These are phyloP conservation scores for Silurus lanzhouensis DNA, from an alignment of 2,797 vertebrate genomes.

Conservation along the genomic window DNA sequence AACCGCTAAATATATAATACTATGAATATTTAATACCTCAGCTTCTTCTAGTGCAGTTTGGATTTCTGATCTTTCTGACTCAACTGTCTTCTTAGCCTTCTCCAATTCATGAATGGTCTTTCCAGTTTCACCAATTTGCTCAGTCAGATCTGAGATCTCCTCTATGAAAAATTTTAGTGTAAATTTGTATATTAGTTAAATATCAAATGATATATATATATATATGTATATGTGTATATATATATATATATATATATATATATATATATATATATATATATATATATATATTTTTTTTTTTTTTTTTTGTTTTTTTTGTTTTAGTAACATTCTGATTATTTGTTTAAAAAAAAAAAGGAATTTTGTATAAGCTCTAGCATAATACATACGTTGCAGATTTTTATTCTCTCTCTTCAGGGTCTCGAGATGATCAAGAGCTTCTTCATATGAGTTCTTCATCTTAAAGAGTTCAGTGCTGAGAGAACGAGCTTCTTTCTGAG, in stretches of 20 bases:
- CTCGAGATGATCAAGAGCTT: conserved; percentile 83
- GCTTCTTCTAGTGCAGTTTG: conserved; percentile 86
- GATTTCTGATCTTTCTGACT: conserved; percentile 81
- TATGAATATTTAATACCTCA: conserved; percentile 70
- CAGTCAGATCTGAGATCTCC: conserved; percentile 87
- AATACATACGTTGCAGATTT: conserved; percentile 49
- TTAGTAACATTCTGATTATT: neutral
- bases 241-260: too few species aligned
- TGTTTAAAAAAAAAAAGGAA: neutral
- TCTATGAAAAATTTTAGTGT: conserved; percentile 64
- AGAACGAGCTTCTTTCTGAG: conserved; percentile 71
- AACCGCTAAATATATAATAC: neutral
- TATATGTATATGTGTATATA: too few species aligned
- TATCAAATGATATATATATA: too few species aligned
- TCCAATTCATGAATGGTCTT: conserved; percentile 86
- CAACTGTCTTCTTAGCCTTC: conserved; percentile 83
- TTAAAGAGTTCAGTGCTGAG: conserved; percentile 51
- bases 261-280: too few species aligned
- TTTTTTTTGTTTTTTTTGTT: too few species aligned
- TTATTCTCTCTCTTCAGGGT: conserved; percentile 72
- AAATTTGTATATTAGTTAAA: too few species aligned
- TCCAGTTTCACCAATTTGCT: conserved; percentile 82
- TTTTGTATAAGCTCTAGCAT: neutral
- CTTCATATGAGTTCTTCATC: conserved; percentile 87
- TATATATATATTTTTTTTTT: too few species aligned